Conservation (phyloP, 1,140 invertebrate species). For the Bombus soroeensis region DNA sequence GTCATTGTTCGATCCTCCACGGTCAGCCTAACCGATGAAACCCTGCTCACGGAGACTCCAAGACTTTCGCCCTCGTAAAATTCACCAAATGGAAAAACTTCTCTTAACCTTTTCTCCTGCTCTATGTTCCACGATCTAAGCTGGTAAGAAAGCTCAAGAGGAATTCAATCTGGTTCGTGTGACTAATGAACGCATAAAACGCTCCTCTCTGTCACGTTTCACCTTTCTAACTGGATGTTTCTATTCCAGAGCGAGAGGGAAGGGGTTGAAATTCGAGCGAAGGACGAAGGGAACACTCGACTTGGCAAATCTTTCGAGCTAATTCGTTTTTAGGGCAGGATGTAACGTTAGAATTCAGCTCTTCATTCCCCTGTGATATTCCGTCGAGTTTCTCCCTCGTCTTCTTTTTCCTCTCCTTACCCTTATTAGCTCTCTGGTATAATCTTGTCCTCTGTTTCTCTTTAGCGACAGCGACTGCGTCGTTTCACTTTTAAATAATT, state of each 20-base stretch:
- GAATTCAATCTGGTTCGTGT: constrained; percentile 76
- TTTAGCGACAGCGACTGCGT: neutral
- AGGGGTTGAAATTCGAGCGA: neutral
- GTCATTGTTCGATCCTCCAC: constrained; percentile 54
- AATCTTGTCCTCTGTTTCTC: neutral
- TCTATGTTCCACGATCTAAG: constrained; percentile 27
- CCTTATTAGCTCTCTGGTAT: neutral
- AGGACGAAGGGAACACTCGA: constrained; percentile 11
- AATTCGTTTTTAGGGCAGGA: constrained; percentile 20
- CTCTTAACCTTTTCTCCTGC: constrained; percentile 14
- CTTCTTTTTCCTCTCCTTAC: neutral
- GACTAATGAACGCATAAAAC: constrained; percentile 79
- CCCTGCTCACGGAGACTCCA: constrained; percentile 35
- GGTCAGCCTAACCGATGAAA: constrained; percentile 54
- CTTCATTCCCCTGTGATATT: constrained; percentile 15
- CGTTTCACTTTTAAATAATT: constrained; percentile 34
- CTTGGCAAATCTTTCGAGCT: neutral
- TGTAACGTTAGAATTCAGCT: constrained; percentile 23
- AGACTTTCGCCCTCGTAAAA: constrained; percentile 48
- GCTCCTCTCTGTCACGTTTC: constrained; percentile 55
- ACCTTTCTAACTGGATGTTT: constrained; percentile 7
- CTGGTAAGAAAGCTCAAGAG: constrained; percentile 53
- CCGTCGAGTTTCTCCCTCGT: too few species aligned
- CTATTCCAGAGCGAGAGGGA: neutral
- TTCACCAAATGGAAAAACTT: constrained; percentile 40